A percentile compares a stretch with the other conserved stretches of the same genome.
Evolutionary conservation across 1,140 invertebrate genomes (phyloP).

Genomic region (Papilio polytes): DNA sequence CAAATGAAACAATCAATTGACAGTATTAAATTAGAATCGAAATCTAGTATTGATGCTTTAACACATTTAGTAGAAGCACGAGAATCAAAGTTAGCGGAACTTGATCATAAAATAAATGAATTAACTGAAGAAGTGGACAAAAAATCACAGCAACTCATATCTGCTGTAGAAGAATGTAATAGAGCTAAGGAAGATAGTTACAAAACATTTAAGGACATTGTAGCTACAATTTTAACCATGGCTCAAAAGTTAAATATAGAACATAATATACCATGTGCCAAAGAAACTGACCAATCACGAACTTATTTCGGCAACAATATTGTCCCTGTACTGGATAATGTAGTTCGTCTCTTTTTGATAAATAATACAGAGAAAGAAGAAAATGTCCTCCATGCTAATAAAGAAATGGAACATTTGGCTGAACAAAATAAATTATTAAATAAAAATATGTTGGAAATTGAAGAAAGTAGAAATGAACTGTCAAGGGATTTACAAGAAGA

Average conservation of each 20-base stretch:
- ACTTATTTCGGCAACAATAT: conserved; percentile 47
- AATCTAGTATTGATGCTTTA: neutral
- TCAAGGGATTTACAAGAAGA: conserved; percentile 52
- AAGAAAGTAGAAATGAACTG: conserved; percentile 52
- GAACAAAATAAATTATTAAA: conserved; percentile 58
- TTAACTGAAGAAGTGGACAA: conserved; percentile 39
- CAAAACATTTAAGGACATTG: conserved; percentile 50
- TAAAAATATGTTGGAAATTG: conserved; percentile 51
- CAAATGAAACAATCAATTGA: conserved; percentile 14
- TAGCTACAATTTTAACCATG: conserved; percentile 45
- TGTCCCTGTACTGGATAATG: conserved; percentile 54
- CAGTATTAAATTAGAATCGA: neutral
- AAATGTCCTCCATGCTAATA: conserved; percentile 49
- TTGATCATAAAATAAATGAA: conserved; percentile 29
- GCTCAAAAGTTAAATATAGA: conserved; percentile 47
- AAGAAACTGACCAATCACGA: conserved; percentile 40
- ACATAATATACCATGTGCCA: conserved; percentile 45
- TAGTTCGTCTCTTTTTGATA: conserved; percentile 49
- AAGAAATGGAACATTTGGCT: conserved; percentile 54
- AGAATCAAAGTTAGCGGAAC: conserved; percentile 39
- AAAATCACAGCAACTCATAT: conserved; percentile 32
- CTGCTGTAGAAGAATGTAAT: conserved; percentile 43
- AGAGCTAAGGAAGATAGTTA: conserved; percentile 43
- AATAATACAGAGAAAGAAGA: conserved; percentile 46
- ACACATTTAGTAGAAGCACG: conserved; percentile 39